These are phyloP conservation scores for Ridgeia piscesae DNA, from an alignment of 1,140 invertebrate genomes.

Conservation along the genomic window DNA sequence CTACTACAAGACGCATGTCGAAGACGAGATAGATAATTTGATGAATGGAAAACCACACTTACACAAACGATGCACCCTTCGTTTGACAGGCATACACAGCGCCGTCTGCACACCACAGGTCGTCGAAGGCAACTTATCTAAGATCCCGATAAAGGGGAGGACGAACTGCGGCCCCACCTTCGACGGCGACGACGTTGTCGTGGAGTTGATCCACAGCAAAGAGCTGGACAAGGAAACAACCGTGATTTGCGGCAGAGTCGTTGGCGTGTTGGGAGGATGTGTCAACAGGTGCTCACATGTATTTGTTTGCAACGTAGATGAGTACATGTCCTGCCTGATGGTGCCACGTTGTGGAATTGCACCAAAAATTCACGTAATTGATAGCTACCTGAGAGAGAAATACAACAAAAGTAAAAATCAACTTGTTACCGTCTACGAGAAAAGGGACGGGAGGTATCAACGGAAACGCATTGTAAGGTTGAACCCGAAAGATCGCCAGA, in stretches of 20 bases:
- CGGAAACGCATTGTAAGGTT: slow-evolving; percentile 43
- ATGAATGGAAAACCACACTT: too few relatives aligned
- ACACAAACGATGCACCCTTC: neutral
- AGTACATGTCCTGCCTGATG: slow-evolving; percentile 44
- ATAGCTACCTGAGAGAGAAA: slow-evolving; percentile 22
- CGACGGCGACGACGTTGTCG: slow-evolving; percentile 46
- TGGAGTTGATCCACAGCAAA: slow-evolving; percentile 36
- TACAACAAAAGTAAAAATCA: slow-evolving; percentile 23
- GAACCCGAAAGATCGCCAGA: slow-evolving; percentile 27
- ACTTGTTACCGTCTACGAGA: slow-evolving; percentile 43
- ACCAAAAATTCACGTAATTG: slow-evolving; percentile 41
- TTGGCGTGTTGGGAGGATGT: slow-evolving; percentile 43
- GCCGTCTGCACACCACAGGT: neutral
- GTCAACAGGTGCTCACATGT: slow-evolving; percentile 38
- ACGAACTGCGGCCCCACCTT: slow-evolving; percentile 43
- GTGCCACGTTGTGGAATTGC: slow-evolving; percentile 45
- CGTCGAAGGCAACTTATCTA: slow-evolving; percentile 2
- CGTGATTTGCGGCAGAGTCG: slow-evolving; percentile 37
- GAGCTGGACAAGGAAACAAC: neutral
- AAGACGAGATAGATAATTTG: neutral
- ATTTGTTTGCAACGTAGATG: slow-evolving; percentile 45
- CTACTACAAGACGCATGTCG: neutral
- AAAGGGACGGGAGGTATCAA: slow-evolving; percentile 33
- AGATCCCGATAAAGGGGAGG: slow-evolving; percentile 38
- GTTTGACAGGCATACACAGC: neutral